A percentile compares a stretch with the other conserved stretches of the same genome.
Conservation (phyloP, 2,888 invertebrate genomes). For the Eilema sororculum region DNA sequence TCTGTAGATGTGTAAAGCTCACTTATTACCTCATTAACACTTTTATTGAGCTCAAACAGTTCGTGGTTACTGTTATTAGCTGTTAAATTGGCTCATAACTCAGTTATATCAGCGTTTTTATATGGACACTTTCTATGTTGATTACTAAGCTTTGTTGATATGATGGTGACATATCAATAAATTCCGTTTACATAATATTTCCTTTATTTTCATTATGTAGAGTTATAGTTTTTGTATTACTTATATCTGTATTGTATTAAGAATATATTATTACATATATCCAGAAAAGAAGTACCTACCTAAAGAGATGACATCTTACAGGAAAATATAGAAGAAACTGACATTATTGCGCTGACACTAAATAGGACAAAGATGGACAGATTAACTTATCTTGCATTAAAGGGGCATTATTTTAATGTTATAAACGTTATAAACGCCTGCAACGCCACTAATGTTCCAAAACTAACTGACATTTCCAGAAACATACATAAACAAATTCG, state of each 20-base stretch:
- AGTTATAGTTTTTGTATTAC: too few relatives aligned
- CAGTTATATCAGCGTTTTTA: conserved; percentile 39
- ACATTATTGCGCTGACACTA: not conserved
- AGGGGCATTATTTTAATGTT: too few relatives aligned
- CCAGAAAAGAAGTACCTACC: not conserved
- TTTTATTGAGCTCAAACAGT: conserved; percentile 59
- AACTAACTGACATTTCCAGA: conserved; percentile 25
- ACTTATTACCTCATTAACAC: conserved; percentile 60
- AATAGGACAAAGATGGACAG: too few relatives aligned
- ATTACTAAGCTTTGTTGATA: conserved; percentile 30
- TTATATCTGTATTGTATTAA: too few relatives aligned
- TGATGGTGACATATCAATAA: not conserved
- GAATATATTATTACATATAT: too few relatives aligned
- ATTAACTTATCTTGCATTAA: not conserved
- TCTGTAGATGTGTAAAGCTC: conserved; percentile 33
- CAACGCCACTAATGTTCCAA: conserved; percentile 8
- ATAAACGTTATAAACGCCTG: too few relatives aligned
- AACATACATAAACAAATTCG: conserved; percentile 42
- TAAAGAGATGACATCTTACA: not conserved
- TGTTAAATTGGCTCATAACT: conserved; percentile 48
- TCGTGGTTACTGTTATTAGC: conserved; percentile 52
- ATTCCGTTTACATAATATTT: not conserved
- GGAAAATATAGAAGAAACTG: not conserved
- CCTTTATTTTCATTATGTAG: too few relatives aligned
- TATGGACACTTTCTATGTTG: conserved; percentile 18